Evolutionary conservation across 2,888 invertebrate genomes (phyloP).

Genomic region (Epirrita christyi): DNA sequence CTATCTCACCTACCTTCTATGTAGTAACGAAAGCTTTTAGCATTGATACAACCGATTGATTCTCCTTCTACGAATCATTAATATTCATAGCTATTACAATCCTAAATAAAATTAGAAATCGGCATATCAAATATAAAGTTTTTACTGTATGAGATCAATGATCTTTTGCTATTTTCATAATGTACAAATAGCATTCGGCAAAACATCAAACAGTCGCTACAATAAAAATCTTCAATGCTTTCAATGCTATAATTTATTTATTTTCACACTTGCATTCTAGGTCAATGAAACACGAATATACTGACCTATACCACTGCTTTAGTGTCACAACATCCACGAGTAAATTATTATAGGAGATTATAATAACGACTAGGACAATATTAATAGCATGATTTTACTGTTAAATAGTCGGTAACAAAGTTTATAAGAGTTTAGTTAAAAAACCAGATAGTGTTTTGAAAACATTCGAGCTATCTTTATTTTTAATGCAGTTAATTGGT

Average conservation of each 20-base stretch:
- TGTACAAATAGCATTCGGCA: constrained; percentile 40
- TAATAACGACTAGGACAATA: too few species aligned
- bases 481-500: too few species aligned
- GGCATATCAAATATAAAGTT: constrained; percentile 19
- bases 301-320: background rate
- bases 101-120: constrained; percentile 10
- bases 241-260: constrained; percentile 18
- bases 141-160: constrained; percentile 29
- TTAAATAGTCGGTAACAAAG: too few species aligned
- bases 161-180: constrained; percentile 32
- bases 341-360: too few species aligned
- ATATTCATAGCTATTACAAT: background rate
- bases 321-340: background rate
- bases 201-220: constrained; percentile 38
- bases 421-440: too few species aligned
- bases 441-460: too few species aligned
- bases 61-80: background rate
- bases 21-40: background rate
- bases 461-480: too few species aligned
- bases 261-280: constrained; percentile 17
- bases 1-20: background rate
- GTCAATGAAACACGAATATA: constrained; percentile 9
- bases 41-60: background rate
- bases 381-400: too few species aligned
- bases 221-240: constrained; percentile 33